A percentile compares a stretch with the other conserved stretches of the same genome.
phyloP scores from a whole-genome alignment of 2,797 vertebrate species.

The Lepus oiostolus region DNA sequence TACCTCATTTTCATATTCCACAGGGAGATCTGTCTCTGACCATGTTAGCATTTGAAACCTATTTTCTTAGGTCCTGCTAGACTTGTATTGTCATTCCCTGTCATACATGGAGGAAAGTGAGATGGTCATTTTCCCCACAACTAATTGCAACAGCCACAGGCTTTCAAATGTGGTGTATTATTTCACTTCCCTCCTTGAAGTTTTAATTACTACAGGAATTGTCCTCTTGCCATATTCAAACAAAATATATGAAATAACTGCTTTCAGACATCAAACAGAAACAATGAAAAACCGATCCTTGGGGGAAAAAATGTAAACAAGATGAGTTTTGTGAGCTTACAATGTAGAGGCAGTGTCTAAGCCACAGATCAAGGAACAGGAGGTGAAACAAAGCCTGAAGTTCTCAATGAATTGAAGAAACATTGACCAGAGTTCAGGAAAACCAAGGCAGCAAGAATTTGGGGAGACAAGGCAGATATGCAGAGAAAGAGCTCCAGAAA shows the following conservation, averaged over 20 bases:
- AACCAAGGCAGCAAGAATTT: neutral
- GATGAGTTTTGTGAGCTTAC: neutral
- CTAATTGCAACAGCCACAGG: neutral
- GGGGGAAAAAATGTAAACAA: neutral
- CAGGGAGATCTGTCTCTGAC: conserved; percentile 1
- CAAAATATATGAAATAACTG: conserved; percentile 53
- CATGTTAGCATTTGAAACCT: neutral
- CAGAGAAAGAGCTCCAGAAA: conserved; percentile 44
- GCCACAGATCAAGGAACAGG: neutral
- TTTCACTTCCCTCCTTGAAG: neutral
- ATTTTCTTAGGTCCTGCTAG: neutral
- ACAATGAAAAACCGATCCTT: neutral
- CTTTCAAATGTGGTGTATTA: neutral
- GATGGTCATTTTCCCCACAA: neutral
- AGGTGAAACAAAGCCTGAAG: neutral
- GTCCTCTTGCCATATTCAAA: conserved; percentile 20
- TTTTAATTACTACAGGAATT: neutral
- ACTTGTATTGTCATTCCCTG: neutral
- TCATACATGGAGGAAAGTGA: neutral
- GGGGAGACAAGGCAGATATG: neutral
- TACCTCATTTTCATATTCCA: neutral
- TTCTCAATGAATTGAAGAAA: conserved; percentile 16
- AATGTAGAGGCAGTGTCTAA: neutral
- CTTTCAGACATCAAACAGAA: conserved; percentile 10
- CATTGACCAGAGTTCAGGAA: neutral